Evolutionary conservation across 2,797 vertebrate species (phyloP).

Genomic region (Loris lydekkerianus): DNA sequence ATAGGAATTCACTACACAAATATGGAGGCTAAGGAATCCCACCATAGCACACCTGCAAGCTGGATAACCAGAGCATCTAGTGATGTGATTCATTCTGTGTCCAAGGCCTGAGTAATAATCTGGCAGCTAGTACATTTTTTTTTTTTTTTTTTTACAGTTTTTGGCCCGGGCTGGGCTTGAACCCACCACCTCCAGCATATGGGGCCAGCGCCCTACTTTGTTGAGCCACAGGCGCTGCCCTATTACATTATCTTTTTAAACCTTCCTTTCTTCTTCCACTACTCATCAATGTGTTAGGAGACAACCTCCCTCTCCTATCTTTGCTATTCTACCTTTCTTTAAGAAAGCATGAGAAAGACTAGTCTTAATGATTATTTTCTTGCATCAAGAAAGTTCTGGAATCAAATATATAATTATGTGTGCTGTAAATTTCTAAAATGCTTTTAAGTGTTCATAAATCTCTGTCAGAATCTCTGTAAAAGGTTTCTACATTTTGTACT

Average conservation of each 20-base stretch:
- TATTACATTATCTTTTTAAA: neutral
- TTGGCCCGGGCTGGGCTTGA: no score
- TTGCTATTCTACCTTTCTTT: neutral
- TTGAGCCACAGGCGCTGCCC: no score
- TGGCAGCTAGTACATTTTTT: neutral
- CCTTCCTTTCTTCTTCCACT: neutral
- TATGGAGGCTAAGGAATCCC: neutral
- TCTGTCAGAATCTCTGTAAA: slow-evolving; percentile 49
- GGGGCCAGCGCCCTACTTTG: no score
- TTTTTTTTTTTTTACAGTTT: neutral
- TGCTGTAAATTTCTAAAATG: slow-evolving; percentile 21
- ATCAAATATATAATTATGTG: slow-evolving; percentile 49
- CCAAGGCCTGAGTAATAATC: neutral
- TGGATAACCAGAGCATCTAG: neutral
- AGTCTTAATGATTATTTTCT: slow-evolving; percentile 24
- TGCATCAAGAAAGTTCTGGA: slow-evolving; percentile 4
- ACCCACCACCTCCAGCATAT: no score
- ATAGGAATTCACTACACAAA: neutral
- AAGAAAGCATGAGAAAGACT: neutral
- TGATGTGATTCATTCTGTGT: neutral
- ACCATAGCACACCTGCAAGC: neutral
- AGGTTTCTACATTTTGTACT: slow-evolving; percentile 16
- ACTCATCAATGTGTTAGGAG: neutral
- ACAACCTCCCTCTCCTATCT: neutral
- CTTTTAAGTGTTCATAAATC: slow-evolving; percentile 56